Conservation (phyloP, 2,113 vertebrate species). For the Dascyllus trimaculatus region DNA sequence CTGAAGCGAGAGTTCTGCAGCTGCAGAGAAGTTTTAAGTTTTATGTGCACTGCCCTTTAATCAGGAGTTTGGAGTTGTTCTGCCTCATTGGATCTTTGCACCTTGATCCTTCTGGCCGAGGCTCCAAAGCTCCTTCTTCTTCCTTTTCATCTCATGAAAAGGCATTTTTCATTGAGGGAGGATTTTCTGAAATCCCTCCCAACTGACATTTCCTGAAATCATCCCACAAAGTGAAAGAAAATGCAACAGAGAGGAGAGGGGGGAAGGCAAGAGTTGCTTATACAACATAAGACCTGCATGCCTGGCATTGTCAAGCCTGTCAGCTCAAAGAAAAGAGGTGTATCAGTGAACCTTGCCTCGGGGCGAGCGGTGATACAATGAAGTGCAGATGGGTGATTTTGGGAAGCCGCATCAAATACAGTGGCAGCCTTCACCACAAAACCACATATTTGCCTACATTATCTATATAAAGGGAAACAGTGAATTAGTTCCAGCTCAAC, state of each 20-base stretch:
- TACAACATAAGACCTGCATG: slow-evolving; percentile 56
- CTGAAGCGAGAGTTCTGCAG: too few relatives aligned
- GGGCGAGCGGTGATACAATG: slow-evolving; percentile 41
- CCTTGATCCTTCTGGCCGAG: slow-evolving; percentile 25
- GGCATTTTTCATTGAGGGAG: slow-evolving; percentile 29
- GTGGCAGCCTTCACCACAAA: slow-evolving; percentile 58
- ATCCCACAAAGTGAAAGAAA: slow-evolving; percentile 35
- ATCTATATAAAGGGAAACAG: slow-evolving; percentile 29
- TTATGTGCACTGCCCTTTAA: slow-evolving; percentile 22
- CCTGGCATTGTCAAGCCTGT: slow-evolving; percentile 64
- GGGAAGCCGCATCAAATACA: slow-evolving; percentile 42
- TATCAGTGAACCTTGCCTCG: slow-evolving; percentile 58
- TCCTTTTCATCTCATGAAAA: slow-evolving; percentile 45
- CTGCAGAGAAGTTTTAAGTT: neutral
- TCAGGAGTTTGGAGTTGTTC: slow-evolving; percentile 22
- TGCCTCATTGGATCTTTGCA: slow-evolving; percentile 16
- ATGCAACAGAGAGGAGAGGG: slow-evolving; percentile 6
- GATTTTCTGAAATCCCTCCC: slow-evolving; percentile 33
- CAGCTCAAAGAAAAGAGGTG: slow-evolving; percentile 59
- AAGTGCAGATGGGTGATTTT: slow-evolving; percentile 50
- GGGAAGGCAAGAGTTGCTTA: slow-evolving; percentile 1
- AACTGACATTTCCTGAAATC: slow-evolving; percentile 42
- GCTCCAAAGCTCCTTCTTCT: slow-evolving; percentile 32
- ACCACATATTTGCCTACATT: slow-evolving; percentile 61
- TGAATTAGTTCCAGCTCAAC: slow-evolving; percentile 26